Base-by-base conservation (phyloP, 2,888 invertebrate genomes). In the Drosophila neonasuta region DNA sequence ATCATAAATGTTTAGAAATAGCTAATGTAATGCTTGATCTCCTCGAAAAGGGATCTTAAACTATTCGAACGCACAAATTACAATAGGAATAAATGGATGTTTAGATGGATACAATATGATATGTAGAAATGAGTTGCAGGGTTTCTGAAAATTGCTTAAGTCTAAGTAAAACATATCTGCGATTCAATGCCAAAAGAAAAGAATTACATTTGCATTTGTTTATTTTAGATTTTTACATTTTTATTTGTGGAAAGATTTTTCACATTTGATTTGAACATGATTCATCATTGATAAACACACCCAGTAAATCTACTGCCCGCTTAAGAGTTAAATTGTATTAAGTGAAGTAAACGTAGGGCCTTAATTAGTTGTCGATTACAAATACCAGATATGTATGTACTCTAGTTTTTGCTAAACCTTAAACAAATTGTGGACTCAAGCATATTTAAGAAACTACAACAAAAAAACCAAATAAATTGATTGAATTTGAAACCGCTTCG, bases 371-470 rank as follows among this genome's bases (percentile, higher is more conserved):
- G 67, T 71, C 63, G 71, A 60, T 56, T 71, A 61, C 15, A 54
- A 45, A 32, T 64, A 62, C 17, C 58, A 59, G 24, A 70, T 64
- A 49, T 52, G 44, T 57, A 69, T 20, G 15, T 11, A 63, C 24
- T 49, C 73, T 78, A 65, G 69, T 63, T 71, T 74, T 71, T 76
- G 85, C 85, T 81, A 79, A 68, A 64, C 74, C 79, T 70, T 67
- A 54, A 69, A 68, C 39, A 52, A 81, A 71, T 59, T 71, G 75
- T 86, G 82, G 81, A 86, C 85, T 84, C 68, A 84, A 80, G 65
- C 68, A 58, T 75, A 75, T 55, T 78, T 75, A 80, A 76, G 80
- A 74, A 69, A 41, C 58, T 59, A 63, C 46, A 69, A 74, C 60
- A 49, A 48, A 44, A 44, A 39, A 36, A 55, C 46, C 6, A 49